Conservation (phyloP, 1,140 invertebrate species). For the Apocrypta bakeri region DNA sequence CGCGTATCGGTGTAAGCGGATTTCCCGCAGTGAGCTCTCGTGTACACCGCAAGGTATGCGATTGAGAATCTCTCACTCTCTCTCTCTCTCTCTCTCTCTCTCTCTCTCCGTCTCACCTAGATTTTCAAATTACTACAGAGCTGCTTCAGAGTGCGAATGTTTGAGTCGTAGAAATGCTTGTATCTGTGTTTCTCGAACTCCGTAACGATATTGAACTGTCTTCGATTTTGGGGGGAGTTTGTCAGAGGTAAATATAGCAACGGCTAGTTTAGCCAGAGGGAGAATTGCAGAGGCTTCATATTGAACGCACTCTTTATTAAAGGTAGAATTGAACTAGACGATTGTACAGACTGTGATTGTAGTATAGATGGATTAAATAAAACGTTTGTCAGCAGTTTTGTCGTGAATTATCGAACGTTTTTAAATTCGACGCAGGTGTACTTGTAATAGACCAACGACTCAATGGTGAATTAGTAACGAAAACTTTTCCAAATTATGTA, state of each 20-base stretch:
- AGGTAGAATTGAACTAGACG: neutral
- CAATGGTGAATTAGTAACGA: too few relatives aligned
- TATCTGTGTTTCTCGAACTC: neutral
- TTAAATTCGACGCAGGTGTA: too few relatives aligned
- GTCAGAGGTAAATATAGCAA: neutral
- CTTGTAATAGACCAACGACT: too few relatives aligned
- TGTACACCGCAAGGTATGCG: neutral
- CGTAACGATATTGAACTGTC: neutral
- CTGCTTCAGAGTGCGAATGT: neutral
- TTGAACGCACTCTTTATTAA: neutral
- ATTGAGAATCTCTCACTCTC: neutral
- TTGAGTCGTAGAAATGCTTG: too few relatives aligned
- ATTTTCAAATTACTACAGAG: slow-evolving; percentile 22
- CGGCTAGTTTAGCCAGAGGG: neutral
- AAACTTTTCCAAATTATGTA: too few relatives aligned
- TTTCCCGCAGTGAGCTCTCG: slow-evolving; percentile 4
- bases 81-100: neutral
- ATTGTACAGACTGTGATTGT: neutral
- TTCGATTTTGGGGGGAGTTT: neutral
- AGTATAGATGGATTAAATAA: neutral
- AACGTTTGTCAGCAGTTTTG: neutral
- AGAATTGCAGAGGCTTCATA: neutral
- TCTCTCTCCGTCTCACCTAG: slow-evolving; percentile 34
- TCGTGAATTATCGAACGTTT: neutral
- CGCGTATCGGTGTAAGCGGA: slow-evolving; percentile 29